A percentile compares a stretch with the other conserved stretches of the same genome.
Conservation (phyloP, 2,113 vertebrate species). For the Dromas ardeola region DNA sequence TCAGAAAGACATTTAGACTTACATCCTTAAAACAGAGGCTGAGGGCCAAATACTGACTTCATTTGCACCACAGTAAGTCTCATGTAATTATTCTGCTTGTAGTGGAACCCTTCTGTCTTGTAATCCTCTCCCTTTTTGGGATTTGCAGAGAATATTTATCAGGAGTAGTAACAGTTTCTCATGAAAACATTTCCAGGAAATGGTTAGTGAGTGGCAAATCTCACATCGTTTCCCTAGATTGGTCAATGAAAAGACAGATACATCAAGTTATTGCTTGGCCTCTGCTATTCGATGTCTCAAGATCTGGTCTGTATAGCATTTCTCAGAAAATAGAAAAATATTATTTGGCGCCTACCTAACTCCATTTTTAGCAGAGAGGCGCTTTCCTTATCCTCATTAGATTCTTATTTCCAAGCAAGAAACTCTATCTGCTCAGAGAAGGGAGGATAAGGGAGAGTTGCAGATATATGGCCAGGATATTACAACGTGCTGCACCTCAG, state of each 20-base stretch:
- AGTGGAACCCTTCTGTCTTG: background rate
- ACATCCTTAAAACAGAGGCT: background rate
- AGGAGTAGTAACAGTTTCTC: background rate
- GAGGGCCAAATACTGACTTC: background rate
- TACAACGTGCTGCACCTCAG: background rate
- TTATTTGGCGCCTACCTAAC: background rate
- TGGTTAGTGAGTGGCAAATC: background rate
- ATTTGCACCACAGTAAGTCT: background rate
- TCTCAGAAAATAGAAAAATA: background rate
- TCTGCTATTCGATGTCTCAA: background rate
- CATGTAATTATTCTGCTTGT: background rate
- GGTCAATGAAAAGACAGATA: background rate
- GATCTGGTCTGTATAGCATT: background rate
- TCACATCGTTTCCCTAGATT: background rate
- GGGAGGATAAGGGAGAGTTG: background rate
- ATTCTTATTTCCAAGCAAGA: background rate
- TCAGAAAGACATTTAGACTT: conserved; percentile 15
- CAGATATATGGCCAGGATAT: background rate
- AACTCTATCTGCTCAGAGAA: background rate
- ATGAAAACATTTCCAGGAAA: background rate
- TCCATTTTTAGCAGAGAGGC: background rate
- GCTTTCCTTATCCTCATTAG: background rate
- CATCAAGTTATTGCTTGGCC: background rate
- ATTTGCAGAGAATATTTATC: background rate
- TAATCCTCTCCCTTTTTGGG: background rate